Evolutionary conservation across 2,888 invertebrate genomes (phyloP).

Genomic region (Cataglyphis altisquamis): DNA sequence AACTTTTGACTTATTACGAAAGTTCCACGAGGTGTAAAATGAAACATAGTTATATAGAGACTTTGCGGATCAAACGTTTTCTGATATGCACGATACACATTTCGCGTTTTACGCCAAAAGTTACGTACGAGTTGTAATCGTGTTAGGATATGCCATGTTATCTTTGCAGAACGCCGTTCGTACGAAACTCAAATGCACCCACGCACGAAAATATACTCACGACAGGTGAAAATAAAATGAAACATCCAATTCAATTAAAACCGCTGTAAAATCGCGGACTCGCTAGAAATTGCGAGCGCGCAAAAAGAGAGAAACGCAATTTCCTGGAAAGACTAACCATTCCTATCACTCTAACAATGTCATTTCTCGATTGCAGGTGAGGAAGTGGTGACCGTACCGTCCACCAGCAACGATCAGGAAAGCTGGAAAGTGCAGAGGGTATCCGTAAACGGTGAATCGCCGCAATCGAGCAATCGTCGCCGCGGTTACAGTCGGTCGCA

Average conservation of each 20-base stretch:
- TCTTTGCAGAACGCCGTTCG: background rate
- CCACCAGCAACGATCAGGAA: constrained; percentile 74
- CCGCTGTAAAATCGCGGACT: background rate
- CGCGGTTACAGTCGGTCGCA: constrained; percentile 75
- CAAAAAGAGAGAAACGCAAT: background rate
- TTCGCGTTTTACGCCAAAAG: background rate
- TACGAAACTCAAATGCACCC: background rate
- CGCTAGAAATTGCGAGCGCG: background rate
- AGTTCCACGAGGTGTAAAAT: constrained; percentile 5
- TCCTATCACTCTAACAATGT: background rate
- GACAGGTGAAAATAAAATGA: constrained; percentile 2
- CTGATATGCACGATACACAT: background rate
- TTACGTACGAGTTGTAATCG: background rate
- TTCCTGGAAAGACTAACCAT: constrained; percentile 4
- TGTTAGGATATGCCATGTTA: background rate
- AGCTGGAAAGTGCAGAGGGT: constrained; percentile 77
- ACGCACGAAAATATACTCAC: background rate
- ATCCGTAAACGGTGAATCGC: constrained; percentile 74
- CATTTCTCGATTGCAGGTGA: constrained; percentile 79
- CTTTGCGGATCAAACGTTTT: background rate
- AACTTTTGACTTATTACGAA: background rate
- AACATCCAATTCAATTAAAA: background rate
- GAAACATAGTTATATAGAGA: background rate
- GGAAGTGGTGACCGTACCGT: constrained; percentile 78
- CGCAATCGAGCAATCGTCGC: constrained; percentile 66